phyloP scores from a whole-genome alignment of 35 echinoderm and acorn worm species.

The Lytechinus variegatus region DNA sequence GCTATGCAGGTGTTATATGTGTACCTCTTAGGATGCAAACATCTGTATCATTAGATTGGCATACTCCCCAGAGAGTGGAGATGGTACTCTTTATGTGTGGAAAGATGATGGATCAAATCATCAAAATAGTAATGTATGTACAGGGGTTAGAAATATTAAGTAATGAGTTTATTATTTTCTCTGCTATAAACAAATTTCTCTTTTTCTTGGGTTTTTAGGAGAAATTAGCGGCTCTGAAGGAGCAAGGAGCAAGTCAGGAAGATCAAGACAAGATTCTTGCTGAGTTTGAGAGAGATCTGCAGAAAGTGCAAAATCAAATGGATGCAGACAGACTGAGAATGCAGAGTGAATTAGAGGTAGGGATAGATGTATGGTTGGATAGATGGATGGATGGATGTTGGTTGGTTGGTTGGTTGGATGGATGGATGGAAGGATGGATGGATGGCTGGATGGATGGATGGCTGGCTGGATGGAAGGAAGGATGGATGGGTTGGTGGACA shows the following conservation, averaged over 20 bases:
- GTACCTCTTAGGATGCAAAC: no score
- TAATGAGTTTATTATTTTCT: background rate
- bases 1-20: no score
- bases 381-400: background rate
- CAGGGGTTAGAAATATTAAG: background rate
- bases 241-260: constrained; percentile 73
- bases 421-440: background rate
- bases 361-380: background rate
- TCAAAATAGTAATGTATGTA: background rate
- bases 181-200: background rate
- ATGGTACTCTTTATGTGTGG: no score
- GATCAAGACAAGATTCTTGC: constrained; percentile 81
- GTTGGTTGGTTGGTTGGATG: background rate
- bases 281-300: constrained; percentile 84
- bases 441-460: background rate
- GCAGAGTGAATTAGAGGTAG: constrained; percentile 88
- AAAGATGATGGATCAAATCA: no score
- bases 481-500: background rate
- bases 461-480: background rate
- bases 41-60: no score
- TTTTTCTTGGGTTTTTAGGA: constrained; percentile 64
- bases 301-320: constrained; percentile 90
- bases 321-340: constrained; percentile 95
- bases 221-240: constrained; percentile 77
- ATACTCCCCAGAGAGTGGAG: no score